phyloP scores from a whole-genome alignment of 2,888 invertebrate species.

The Stenodera caucasica region DNA sequence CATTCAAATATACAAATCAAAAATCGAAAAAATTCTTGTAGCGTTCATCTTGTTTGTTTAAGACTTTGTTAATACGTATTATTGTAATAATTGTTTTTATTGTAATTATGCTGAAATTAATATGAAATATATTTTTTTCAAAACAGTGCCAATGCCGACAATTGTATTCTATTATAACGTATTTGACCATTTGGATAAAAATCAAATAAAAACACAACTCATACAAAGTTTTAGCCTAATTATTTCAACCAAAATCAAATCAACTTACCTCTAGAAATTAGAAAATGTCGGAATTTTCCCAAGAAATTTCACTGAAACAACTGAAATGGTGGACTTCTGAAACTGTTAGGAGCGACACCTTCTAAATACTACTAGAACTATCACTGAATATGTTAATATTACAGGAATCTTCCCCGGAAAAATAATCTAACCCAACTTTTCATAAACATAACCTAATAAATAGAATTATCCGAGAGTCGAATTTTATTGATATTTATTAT shows the following conservation, averaged over 20 bases:
- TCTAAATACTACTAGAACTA: too few relatives aligned
- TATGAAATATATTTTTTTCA: slow-evolving; percentile 54
- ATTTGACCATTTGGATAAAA: slow-evolving; percentile 43
- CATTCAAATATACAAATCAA: neutral
- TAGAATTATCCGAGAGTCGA: too few relatives aligned
- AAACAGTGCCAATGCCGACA: slow-evolving; percentile 56
- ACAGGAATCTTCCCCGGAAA: neutral
- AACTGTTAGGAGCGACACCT: too few relatives aligned
- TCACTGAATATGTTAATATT: too few relatives aligned
- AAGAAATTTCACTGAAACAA: too few relatives aligned
- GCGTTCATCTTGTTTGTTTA: slow-evolving; percentile 40
- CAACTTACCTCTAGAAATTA: neutral
- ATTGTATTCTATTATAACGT: slow-evolving; percentile 45
- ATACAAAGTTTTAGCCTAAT: neutral
- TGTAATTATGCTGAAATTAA: slow-evolving; percentile 48
- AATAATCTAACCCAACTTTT: too few relatives aligned
- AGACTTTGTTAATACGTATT: slow-evolving; percentile 53
- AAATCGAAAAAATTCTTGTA: slow-evolving; percentile 13
- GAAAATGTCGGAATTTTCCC: too few relatives aligned
- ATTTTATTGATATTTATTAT: too few relatives aligned
- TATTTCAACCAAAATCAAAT: neutral
- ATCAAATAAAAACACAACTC: slow-evolving; percentile 23
- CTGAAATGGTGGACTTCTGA: too few relatives aligned
- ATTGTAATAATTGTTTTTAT: slow-evolving; percentile 49
- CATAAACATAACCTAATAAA: neutral